Percentiles rank a stretch among this genome's conserved stretches.
Conservation (phyloP, 2,888 invertebrate genomes). For the Ecliptopera silaceata region DNA sequence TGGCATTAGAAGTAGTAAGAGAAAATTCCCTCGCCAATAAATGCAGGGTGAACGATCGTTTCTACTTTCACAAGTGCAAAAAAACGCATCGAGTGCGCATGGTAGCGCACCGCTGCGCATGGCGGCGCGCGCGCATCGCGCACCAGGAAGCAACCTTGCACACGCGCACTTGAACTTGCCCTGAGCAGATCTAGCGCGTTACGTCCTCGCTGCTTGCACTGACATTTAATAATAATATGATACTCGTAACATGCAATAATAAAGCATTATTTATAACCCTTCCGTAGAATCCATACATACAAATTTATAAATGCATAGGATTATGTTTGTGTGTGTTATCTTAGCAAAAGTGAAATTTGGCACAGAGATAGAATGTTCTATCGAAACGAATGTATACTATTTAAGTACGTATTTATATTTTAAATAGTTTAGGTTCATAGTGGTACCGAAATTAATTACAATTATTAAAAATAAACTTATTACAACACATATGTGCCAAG, state of each 20-base stretch:
- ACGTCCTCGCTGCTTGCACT: constrained; percentile 32
- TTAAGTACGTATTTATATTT: too few species aligned
- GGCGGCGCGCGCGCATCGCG: constrained; percentile 67
- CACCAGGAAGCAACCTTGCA: constrained; percentile 75
- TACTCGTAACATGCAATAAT: neutral
- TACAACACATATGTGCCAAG: too few species aligned
- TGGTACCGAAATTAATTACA: too few species aligned
- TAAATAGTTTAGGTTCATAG: too few species aligned
- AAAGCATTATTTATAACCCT: neutral
- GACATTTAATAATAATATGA: constrained; percentile 18
- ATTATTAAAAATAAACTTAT: too few species aligned
- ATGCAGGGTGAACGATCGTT: constrained; percentile 38
- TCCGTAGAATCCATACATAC: too few species aligned
- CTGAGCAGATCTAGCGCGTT: constrained; percentile 44
- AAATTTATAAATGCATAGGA: too few species aligned
- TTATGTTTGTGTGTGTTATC: too few species aligned
- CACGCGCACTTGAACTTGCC: constrained; percentile 77
- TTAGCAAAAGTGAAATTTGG: too few species aligned
- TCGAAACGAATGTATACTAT: too few species aligned
- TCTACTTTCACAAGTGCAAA: constrained; percentile 39
- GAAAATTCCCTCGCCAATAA: constrained; percentile 29
- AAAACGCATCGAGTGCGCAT: constrained; percentile 32
- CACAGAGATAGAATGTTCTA: too few species aligned
- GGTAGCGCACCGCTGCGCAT: constrained; percentile 45
- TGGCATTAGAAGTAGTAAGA: constrained; percentile 19